These are phyloP conservation scores for Tribolium castaneum DNA, from an alignment of 1,140 invertebrate genomes.

Conservation along the genomic window DNA sequence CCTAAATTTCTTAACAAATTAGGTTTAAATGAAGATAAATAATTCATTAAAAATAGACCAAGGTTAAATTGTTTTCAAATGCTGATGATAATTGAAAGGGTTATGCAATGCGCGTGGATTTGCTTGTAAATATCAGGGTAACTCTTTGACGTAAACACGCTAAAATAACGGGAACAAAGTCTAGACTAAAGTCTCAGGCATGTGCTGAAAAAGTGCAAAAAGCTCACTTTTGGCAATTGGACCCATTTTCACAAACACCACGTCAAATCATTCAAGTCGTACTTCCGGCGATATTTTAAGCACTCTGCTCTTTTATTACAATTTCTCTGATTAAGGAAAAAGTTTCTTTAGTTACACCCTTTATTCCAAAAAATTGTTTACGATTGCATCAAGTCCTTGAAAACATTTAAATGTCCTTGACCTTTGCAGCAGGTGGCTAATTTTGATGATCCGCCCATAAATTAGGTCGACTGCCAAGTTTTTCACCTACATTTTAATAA, in stretches of 20 bases:
- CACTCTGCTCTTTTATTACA: too few relatives aligned
- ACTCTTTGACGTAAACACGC: slow-evolving; percentile 4
- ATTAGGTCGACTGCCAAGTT: neutral
- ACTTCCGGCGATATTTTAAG: neutral
- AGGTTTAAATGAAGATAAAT: slow-evolving; percentile 29
- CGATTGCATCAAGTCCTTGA: neutral
- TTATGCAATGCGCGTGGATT: slow-evolving; percentile 16
- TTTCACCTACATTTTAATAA: neutral
- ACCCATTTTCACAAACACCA: too few relatives aligned
- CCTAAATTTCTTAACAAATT: slow-evolving; percentile 5
- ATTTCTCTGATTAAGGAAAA: too few relatives aligned
- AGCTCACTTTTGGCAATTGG: neutral
- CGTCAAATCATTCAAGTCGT: too few relatives aligned
- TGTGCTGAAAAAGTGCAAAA: slow-evolving; percentile 8
- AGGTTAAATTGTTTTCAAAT: slow-evolving; percentile 29
- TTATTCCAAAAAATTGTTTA: neutral
- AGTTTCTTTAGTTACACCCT: too few relatives aligned
- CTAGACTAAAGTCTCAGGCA: neutral
- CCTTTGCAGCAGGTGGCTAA: slow-evolving; percentile 12
- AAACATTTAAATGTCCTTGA: slow-evolving; percentile 2
- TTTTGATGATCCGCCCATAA: neutral
- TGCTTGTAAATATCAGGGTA: slow-evolving; percentile 11
- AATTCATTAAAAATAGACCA: slow-evolving; percentile 27
- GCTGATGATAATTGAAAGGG: slow-evolving; percentile 26
- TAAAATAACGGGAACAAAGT: slow-evolving; percentile 25